phyloP scores from a whole-genome alignment of 1,140 invertebrate species.

The Eriocheir sinensis region DNA sequence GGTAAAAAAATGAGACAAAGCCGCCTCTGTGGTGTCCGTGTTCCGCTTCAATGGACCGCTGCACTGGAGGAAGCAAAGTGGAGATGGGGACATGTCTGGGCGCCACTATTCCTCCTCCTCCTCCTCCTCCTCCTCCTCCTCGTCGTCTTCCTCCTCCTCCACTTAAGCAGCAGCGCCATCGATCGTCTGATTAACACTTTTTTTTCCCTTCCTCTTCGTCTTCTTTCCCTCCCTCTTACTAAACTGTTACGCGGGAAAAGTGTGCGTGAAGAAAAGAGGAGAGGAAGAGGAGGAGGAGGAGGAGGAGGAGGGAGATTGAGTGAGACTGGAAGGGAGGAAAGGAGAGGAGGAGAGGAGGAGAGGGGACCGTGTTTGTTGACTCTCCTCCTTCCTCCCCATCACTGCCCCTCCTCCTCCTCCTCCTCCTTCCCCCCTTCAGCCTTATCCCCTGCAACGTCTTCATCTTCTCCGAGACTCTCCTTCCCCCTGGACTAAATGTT shows the following conservation, averaged over 20 bases:
- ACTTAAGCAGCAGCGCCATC: not conserved
- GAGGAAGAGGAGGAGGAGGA: not conserved
- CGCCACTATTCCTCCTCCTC: not conserved
- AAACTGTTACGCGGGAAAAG: not conserved
- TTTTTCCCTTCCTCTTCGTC: slow-evolving; percentile 6
- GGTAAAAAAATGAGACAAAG: no score
- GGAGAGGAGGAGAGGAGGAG: not conserved
- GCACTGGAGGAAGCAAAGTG: not conserved
- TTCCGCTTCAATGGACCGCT: not conserved
- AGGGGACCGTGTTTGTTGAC: not conserved
- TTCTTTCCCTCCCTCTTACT: slow-evolving; percentile 29
- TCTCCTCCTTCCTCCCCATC: not conserved
- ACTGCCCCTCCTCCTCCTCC: not conserved
- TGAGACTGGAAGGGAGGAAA: not conserved
- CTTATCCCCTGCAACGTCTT: slow-evolving; percentile 1
- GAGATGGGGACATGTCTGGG: not conserved
- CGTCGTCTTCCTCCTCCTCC: not conserved
- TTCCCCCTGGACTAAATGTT: not conserved
- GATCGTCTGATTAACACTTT: not conserved
- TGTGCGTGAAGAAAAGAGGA: not conserved
- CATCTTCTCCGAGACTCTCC: not conserved
- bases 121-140: not conserved
- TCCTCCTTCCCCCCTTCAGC: not conserved
- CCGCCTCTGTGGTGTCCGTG: not conserved
- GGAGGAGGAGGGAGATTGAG: not conserved